Conservation (phyloP, 2,888 invertebrate species). For the Phyllotreta striolata region DNA sequence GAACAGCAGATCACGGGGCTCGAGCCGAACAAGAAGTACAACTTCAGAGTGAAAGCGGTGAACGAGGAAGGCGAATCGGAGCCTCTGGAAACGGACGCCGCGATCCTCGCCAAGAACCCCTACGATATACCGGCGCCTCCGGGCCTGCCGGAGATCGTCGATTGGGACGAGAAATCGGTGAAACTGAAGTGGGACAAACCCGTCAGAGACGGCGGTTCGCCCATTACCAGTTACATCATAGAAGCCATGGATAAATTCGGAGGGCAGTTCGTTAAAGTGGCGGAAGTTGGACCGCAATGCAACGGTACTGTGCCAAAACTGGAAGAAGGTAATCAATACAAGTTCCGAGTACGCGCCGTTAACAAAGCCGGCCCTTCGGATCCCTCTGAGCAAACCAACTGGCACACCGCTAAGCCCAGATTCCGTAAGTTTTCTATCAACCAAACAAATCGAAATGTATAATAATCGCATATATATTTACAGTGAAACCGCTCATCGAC, state of each 20-base stretch:
- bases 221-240: slow-evolving; percentile 91
- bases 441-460: too few species aligned
- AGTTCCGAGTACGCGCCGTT: slow-evolving; percentile 91
- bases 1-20: slow-evolving; percentile 88
- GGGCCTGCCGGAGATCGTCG: slow-evolving; percentile 88
- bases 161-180: slow-evolving; percentile 90
- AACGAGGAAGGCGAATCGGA: slow-evolving; percentile 98
- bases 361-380: slow-evolving; percentile 96
- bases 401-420: slow-evolving; percentile 88
- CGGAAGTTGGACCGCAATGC: slow-evolving; percentile 84
- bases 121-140: slow-evolving; percentile 89
- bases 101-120: slow-evolving; percentile 96
- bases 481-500: slow-evolving; percentile 95
- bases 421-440: slow-evolving; percentile 73
- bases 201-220: slow-evolving; percentile 89
- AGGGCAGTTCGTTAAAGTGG: slow-evolving; percentile 84
- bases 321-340: slow-evolving; percentile 94
- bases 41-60: slow-evolving; percentile 96
- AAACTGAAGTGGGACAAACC: slow-evolving; percentile 93
- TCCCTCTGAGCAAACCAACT: slow-evolving; percentile 90
- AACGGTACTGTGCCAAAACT: slow-evolving; percentile 88
- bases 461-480: slow-evolving; percentile 38
- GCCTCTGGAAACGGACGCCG: slow-evolving; percentile 87
- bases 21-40: slow-evolving; percentile 94
- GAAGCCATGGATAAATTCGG: slow-evolving; percentile 92